A percentile compares a stretch with the other conserved stretches of the same genome.
Evolutionary conservation across 2,113 vertebrate genomes (phyloP).

Genomic region (Muscicapa adusta): DNA sequence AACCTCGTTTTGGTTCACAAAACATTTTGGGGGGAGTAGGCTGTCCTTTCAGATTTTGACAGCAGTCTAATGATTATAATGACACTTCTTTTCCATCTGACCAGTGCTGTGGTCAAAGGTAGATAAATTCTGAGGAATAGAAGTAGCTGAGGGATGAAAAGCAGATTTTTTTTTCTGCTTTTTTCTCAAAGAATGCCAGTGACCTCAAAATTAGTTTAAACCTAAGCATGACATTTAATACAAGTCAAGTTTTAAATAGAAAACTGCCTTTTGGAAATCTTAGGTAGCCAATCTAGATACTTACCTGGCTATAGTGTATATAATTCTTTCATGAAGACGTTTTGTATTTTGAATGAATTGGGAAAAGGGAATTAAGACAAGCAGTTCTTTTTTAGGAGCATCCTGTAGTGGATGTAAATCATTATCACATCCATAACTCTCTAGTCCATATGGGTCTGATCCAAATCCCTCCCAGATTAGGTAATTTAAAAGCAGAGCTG

Average conservation of each 20-base stretch:
- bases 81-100: neutral
- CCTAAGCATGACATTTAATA: neutral
- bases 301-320: neutral
- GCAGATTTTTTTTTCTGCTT: neutral
- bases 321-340: neutral
- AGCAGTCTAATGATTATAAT: neutral
- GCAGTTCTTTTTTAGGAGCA: neutral
- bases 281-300: neutral
- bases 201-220: neutral
- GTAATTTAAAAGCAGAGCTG: neutral
- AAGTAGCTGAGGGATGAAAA: neutral
- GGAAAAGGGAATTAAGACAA: neutral
- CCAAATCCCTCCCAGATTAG: neutral
- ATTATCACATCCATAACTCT: neutral
- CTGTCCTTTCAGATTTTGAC: neutral
- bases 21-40: neutral
- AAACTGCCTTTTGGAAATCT: neutral
- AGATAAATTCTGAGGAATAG: neutral
- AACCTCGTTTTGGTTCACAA: neutral
- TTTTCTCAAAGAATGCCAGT: neutral
- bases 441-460: neutral
- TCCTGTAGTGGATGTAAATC: neutral
- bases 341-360: neutral
- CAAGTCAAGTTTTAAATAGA: neutral
- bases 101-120: neutral